Evolutionary conservation across 2,888 invertebrate species (phyloP).

Genomic region (Pycnomerus fuliginosus): DNA sequence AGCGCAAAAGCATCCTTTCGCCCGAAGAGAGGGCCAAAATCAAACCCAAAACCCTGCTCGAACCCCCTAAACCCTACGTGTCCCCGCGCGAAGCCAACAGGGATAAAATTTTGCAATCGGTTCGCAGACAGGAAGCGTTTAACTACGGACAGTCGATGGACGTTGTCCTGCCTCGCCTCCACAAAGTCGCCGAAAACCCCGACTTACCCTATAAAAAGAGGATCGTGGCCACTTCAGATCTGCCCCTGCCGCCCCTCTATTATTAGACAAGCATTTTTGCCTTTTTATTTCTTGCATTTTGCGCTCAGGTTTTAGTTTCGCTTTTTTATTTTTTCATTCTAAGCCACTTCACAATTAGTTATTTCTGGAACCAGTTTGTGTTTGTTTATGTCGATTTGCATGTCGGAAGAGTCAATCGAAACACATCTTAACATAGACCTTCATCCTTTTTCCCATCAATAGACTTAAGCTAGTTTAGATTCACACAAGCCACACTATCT

Average conservation of each 20-base stretch:
- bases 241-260: conserved; percentile 37
- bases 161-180: conserved; percentile 62
- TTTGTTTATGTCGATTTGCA: conserved; percentile 36
- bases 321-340: conserved; percentile 1
- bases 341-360: not conserved
- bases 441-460: too few species aligned
- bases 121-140: conserved; percentile 61
- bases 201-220: conserved; percentile 52
- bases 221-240: conserved; percentile 55
- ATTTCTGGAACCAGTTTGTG: conserved; percentile 24
- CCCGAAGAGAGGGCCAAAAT: conserved; percentile 64
- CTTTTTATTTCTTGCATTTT: conserved; percentile 8
- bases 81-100: conserved; percentile 67
- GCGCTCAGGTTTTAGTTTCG: conserved; percentile 3
- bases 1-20: conserved; percentile 54
- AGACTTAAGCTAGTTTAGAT: too few species aligned
- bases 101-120: conserved; percentile 61
- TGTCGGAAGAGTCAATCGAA: too few species aligned
- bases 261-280: conserved; percentile 25
- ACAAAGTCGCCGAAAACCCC: conserved; percentile 55
- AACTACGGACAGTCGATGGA: conserved; percentile 61
- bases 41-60: conserved; percentile 59
- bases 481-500: too few species aligned
- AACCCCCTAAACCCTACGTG: conserved; percentile 67
- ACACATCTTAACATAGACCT: too few species aligned